Conservation (phyloP, 2,113 vertebrate genomes). For the Megalops atlanticus region DNA sequence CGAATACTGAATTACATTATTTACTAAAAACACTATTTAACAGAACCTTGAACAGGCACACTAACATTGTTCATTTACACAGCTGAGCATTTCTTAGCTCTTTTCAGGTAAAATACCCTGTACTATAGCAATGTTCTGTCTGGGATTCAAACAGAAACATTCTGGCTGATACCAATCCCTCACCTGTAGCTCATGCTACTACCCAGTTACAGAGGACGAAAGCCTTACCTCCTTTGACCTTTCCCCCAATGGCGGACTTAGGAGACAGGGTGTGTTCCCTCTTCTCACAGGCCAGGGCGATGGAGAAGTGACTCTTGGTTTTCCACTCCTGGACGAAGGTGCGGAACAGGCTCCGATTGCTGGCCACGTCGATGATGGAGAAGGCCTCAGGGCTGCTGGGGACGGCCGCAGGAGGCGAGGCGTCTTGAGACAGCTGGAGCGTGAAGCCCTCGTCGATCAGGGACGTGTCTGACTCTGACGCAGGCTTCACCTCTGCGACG, state of each 20-base stretch:
- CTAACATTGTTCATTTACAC: too few relatives aligned
- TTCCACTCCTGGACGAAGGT: slow-evolving; percentile 90
- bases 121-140: too few relatives aligned
- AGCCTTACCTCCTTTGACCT: slow-evolving; percentile 79
- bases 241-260: slow-evolving; percentile 71
- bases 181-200: too few relatives aligned
- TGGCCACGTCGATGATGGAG: slow-evolving; percentile 90
- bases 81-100: too few relatives aligned
- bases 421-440: slow-evolving; percentile 78
- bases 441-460: slow-evolving; percentile 65
- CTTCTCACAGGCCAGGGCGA: slow-evolving; percentile 86
- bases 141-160: too few relatives aligned
- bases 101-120: too few relatives aligned
- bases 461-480: slow-evolving; percentile 41
- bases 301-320: slow-evolving; percentile 77
- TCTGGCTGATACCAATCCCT: neutral
- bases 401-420: slow-evolving; percentile 44
- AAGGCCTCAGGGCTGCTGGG: slow-evolving; percentile 75
- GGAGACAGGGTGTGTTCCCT: slow-evolving; percentile 56
- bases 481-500: slow-evolving; percentile 32
- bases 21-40: too few relatives aligned
- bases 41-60: neutral
- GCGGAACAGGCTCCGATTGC: slow-evolving; percentile 80
- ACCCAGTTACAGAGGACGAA: too few relatives aligned
- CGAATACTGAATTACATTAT: too few relatives aligned